These are phyloP conservation scores for Caenorhabditis uteleia DNA, from an alignment of 2,888 invertebrate genomes.

Conservation along the genomic window DNA sequence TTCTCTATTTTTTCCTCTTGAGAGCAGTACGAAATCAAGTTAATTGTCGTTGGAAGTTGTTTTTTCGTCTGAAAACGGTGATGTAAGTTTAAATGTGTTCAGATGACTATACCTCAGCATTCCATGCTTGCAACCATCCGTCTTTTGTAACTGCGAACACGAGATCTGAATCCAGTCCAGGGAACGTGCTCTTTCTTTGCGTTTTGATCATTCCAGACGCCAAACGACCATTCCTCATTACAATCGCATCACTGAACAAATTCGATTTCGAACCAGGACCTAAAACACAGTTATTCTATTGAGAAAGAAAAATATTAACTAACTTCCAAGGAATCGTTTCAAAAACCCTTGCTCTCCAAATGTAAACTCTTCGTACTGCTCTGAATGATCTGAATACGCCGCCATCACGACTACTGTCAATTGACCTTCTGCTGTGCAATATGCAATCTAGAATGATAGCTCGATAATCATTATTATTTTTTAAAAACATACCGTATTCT, in stretches of 20 bases:
- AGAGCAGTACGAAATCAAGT: conserved; percentile 5
- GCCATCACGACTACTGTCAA: conserved; percentile 42
- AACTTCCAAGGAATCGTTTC: conserved; percentile 13
- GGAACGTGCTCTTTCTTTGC: not conserved
- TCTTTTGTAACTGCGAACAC: conserved; percentile 32
- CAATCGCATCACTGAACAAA: conserved; percentile 13
- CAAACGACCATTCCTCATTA: conserved; percentile 11
- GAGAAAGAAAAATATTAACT: not conserved
- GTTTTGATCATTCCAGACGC: not conserved
- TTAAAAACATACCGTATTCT: no score
- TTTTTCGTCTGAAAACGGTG: conserved; percentile 23
- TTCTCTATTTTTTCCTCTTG: not conserved
- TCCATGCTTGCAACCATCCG: conserved; percentile 42
- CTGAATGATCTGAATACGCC: conserved; percentile 12
- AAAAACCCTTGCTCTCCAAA: conserved; percentile 22
- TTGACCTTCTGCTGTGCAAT: conserved; percentile 50
- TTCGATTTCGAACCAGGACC: conserved; percentile 3
- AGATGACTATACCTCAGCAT: no score
- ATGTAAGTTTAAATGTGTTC: no score
- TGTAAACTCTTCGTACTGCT: conserved; percentile 25
- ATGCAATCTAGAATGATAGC: no score
- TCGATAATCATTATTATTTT: no score
- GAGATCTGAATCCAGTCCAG: conserved; percentile 15
- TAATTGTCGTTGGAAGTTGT: conserved; percentile 11
- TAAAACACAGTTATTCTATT: conserved; percentile 1